A percentile compares a stretch with the other conserved stretches of the same genome.
phyloP scores from a whole-genome alignment of 2,888 invertebrate species.

The Yponomeuta sedellus region DNA sequence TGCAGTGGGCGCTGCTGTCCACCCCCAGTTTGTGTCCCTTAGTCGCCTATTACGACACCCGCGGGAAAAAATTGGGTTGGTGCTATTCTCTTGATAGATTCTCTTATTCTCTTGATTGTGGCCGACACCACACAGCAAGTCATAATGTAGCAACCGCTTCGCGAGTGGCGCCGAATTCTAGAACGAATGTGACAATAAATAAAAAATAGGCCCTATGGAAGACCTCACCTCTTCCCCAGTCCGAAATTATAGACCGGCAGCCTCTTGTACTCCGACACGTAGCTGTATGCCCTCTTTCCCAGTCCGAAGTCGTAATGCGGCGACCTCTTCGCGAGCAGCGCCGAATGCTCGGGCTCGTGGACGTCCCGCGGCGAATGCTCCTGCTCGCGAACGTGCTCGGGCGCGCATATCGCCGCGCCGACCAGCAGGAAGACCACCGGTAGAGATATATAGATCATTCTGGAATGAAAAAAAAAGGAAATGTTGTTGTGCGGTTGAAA shows the following conservation, averaged over 20 bases:
- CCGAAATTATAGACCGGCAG: slow-evolving; percentile 78
- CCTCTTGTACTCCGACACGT: slow-evolving; percentile 79
- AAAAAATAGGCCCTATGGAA: no score
- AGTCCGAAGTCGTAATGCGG: slow-evolving; percentile 75
- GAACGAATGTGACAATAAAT: no score
- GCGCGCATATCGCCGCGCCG: slow-evolving; percentile 51
- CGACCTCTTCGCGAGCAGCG: slow-evolving; percentile 55
- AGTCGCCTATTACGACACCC: no score
- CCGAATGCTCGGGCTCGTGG: slow-evolving; percentile 22
- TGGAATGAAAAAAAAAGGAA: slow-evolving; percentile 37
- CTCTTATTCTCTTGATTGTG: no score
- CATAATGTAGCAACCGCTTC: no score
- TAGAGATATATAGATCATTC: slow-evolving; percentile 55
- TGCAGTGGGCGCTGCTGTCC: no score
- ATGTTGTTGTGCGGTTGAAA: background rate
- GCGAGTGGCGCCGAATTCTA: no score
- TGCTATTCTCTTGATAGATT: no score
- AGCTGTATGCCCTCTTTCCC: slow-evolving; percentile 76
- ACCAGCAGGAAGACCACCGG: slow-evolving; percentile 49
- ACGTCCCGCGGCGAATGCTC: slow-evolving; percentile 20
- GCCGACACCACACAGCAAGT: no score
- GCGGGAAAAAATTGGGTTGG: no score
- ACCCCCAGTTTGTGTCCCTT: no score
- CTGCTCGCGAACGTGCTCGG: slow-evolving; percentile 44
- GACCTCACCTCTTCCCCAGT: slow-evolving; percentile 69